Percentiles rank a stretch among this genome's conserved stretches.
Conservation (phyloP, 2,888 invertebrate species). For the Sipunculus nudus region DNA sequence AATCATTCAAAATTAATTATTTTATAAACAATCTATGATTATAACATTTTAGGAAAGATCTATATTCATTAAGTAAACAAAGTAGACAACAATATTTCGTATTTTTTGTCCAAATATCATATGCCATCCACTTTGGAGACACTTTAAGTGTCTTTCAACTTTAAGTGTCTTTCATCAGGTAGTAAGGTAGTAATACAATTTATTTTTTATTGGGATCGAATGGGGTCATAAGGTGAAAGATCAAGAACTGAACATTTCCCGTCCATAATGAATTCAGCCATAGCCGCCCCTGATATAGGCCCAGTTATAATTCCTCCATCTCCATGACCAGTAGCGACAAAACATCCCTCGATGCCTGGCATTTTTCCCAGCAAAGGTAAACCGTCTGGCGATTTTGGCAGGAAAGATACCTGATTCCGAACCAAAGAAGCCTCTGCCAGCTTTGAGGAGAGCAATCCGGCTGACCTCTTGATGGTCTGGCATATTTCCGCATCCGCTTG, state of each 20-base stretch:
- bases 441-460: constrained; percentile 9
- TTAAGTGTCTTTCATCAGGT: no score
- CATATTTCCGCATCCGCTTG: constrained; percentile 16
- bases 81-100: no score
- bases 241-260: constrained; percentile 31
- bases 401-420: constrained; percentile 35
- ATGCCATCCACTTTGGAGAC: no score
- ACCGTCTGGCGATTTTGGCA: constrained; percentile 31
- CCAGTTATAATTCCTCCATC: constrained; percentile 45
- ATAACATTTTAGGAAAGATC: no score
- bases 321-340: constrained; percentile 39
- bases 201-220: no score
- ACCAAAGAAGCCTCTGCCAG: constrained; percentile 23
- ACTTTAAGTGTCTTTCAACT: no score
- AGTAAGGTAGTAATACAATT: no score
- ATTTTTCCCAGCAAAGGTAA: constrained; percentile 37
- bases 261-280: constrained; percentile 39
- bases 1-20: no score
- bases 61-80: no score
- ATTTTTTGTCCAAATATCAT: no score
- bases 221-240: constrained; percentile 32
- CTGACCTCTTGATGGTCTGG: constrained; percentile 13
- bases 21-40: no score
- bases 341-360: constrained; percentile 28
- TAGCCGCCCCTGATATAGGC: constrained; percentile 36